A percentile compares a stretch with the other conserved stretches of the same genome.
phyloP scores from a whole-genome alignment of 2,113 vertebrate genomes.

The Ancistrus triradiatus region DNA sequence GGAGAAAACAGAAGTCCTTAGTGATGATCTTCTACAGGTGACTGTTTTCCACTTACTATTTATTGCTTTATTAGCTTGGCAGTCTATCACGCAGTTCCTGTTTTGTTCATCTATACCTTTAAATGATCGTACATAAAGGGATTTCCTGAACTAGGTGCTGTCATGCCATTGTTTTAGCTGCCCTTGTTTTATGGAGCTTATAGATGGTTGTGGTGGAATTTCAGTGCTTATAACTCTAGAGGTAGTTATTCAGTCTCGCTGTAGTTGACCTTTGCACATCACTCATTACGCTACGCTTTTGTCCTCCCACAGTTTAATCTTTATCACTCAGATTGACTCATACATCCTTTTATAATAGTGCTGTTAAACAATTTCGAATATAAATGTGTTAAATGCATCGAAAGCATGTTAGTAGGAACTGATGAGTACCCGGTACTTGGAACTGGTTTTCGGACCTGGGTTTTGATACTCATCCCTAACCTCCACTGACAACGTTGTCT shows the following conservation, averaged over 20 bases:
- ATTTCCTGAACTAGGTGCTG: background rate
- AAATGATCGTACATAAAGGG: background rate
- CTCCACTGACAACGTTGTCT: no score
- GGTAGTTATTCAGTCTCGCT: background rate
- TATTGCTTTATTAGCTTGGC: background rate
- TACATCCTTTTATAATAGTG: no score
- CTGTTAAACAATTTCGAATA: no score
- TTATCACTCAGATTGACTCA: no score
- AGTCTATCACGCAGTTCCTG: background rate
- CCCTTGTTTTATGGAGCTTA: background rate
- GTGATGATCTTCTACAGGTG: conserved; percentile 93
- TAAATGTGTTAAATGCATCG: no score
- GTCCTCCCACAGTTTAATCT: background rate
- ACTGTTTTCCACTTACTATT: conserved; percentile 31
- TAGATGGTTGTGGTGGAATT: background rate
- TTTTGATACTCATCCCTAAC: no score
- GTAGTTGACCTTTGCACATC: conserved; percentile 11
- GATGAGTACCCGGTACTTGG: no score
- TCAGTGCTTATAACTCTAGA: background rate
- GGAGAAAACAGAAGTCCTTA: conserved; percentile 95
- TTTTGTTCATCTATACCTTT: background rate
- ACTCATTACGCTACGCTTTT: background rate
- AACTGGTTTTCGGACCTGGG: no score
- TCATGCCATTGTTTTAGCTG: background rate
- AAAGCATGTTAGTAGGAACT: no score